phyloP scores from a whole-genome alignment of 2,113 vertebrate genomes.

The Calyptommatus sinebrachiatus region DNA sequence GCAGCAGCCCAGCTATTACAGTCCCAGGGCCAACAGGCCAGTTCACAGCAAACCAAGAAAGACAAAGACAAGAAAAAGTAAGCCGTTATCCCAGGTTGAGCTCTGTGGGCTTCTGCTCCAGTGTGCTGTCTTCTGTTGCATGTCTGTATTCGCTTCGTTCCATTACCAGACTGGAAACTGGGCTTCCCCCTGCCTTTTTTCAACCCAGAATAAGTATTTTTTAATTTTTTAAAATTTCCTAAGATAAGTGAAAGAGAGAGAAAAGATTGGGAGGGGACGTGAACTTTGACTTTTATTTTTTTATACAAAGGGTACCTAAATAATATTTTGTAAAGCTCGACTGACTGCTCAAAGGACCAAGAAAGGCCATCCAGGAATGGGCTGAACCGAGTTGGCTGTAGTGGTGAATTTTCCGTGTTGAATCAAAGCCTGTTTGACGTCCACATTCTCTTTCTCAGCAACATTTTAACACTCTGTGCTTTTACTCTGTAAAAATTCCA shows the following conservation, averaged over 20 bases:
- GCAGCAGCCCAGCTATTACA: constrained; percentile 78
- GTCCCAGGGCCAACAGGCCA: constrained; percentile 80
- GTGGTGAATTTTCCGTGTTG: constrained; percentile 33
- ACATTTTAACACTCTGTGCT: neutral
- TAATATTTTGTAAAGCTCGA: constrained; percentile 36
- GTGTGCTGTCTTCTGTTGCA: constrained; percentile 60
- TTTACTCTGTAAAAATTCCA: neutral
- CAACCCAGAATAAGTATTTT: constrained; percentile 40
- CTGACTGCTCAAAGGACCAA: constrained; percentile 22
- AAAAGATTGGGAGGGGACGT: constrained; percentile 55
- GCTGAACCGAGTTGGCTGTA: constrained; percentile 31
- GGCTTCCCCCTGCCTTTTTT: constrained; percentile 25
- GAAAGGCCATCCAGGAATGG: constrained; percentile 34
- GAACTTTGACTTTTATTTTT: constrained; percentile 52
- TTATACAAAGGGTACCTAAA: constrained; percentile 48
- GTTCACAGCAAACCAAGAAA: constrained; percentile 83
- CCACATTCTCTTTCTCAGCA: neutral
- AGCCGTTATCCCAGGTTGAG: constrained; percentile 58
- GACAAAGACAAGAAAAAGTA: constrained; percentile 90
- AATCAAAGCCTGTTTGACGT: constrained; percentile 8
- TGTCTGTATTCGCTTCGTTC: constrained; percentile 69
- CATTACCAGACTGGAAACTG: constrained; percentile 64
- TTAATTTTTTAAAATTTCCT: constrained; percentile 55
- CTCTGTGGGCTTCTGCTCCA: constrained; percentile 47
- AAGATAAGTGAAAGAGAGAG: neutral